Evolutionary conservation across 2,797 vertebrate genomes (phyloP), one percentile per base, ranked within the genome.

Genomic region (Otolemur crassicaudatus): DNA sequence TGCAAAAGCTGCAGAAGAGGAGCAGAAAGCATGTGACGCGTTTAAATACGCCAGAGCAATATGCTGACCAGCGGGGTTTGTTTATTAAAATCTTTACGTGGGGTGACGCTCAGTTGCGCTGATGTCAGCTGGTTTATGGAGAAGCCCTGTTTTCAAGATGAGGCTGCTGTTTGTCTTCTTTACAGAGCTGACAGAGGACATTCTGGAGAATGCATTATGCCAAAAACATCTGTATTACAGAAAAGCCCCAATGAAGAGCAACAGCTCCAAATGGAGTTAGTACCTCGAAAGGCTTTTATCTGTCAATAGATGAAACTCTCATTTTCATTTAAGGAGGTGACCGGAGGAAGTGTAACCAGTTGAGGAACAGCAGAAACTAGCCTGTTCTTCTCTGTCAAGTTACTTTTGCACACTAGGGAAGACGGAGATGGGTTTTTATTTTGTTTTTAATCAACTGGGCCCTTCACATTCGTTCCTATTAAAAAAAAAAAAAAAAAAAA

Each of bases 41-140:
- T 95, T 93, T 4, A 14, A 91, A 87, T 56, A 31, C n/a, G 95
- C 91, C 89, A 46, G 58, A 90, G 95, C 92, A 97, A 95, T 0
- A 0, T 65, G 96, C 96, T 97, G 90, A 98, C 94, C 98, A 91
- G 94, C 0, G 69, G 96, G 77, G 85, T 92, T 97, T 98, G 96
- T 98, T 98, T 98, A 98, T 98, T 98, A 98, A 97, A 97, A 96
- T 98, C 97, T 97, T 97, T 96, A 94, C 97, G 87, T 0, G 86
- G 98, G 98, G 94, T 97, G 97, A 98, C 98, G 97, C 97, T 97
- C 98, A 79, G 91, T 97, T 97, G 97, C 93, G 97, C 97, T 98
- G 92, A 96, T 97, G 98, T 98, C 98, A 98, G 98, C 98, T 97
- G 97, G 93, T 97, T 97, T 97, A 95, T 95, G 97, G 97, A 95